phyloP scores from a whole-genome alignment of 2,797 vertebrate species.

The Syndactyla subalaris region DNA sequence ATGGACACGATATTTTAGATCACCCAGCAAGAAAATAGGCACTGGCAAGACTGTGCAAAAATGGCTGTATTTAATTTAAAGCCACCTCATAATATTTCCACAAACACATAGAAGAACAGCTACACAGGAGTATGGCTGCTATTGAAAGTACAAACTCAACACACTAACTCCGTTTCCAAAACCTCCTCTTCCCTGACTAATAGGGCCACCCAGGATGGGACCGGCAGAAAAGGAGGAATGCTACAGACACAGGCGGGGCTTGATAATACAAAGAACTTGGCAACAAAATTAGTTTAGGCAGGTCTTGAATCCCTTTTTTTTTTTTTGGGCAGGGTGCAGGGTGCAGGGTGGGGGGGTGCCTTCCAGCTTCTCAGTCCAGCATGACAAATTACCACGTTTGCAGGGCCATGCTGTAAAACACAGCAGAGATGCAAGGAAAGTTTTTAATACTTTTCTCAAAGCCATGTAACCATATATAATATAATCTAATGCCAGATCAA shows the following conservation, averaged over 20 bases:
- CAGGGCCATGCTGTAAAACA: background rate
- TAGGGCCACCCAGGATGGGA: slow-evolving; percentile 23
- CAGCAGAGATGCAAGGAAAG: background rate
- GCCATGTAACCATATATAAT: background rate
- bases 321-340: too few species aligned
- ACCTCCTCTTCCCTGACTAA: background rate
- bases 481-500: background rate
- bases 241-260: background rate
- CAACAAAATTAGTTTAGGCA: background rate
- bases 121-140: background rate
- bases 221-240: background rate
- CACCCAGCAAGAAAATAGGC: background rate
- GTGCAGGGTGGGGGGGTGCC: background rate
- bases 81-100: background rate
- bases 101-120: background rate
- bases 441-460: background rate
- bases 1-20: background rate
- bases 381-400: background rate
- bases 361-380: background rate
- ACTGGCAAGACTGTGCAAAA: background rate
- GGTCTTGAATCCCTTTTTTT: background rate
- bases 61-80: background rate
- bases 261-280: background rate
- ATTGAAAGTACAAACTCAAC: background rate
- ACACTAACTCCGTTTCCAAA: background rate